Base-by-base conservation (phyloP, 2,113 vertebrate species). In the Nannospalax galili region DNA sequence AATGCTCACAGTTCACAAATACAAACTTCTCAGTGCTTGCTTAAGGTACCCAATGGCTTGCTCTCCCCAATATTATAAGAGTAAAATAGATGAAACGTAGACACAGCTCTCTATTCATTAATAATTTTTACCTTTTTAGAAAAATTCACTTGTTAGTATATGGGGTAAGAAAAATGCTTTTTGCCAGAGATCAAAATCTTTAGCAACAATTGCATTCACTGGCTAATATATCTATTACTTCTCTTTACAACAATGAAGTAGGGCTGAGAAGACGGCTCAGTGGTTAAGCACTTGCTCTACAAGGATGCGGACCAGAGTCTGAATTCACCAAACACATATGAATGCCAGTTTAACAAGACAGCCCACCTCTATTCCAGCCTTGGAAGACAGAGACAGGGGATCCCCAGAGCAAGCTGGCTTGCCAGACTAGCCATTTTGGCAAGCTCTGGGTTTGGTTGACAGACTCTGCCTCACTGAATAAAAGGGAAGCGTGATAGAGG, bases 221-320 rank as follows among this genome's bases (percentile, higher is more conserved):
- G 74, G 56, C n/a, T 91, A 9, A n/a, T n/a, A 30, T 45, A 30
- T 4, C 3, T 24, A 32, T 65, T 70, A n/a, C 11, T 75, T 93
- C 70, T 10, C 19, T 90, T 93, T 84, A 95, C 93, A 95, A 42
- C 58, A 73, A 17, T 28, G 5, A 95, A 72, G 15, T 1, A 30
- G n/a, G 26, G 26, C 58, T 64, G 37, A 9, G 45, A 62, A 14
- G 81, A 84, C 45, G 40, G 5, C 81, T 35, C 81, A 35, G 17
- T 14, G 28, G 26, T 45, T 22, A 32, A 32, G 5, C 40, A 52
- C 48, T 11, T 52, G 11, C 48, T 52, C 6, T 52, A 52, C 40
- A 45, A 45, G 62, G 65, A 8, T 30, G 37, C 42, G 26, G 24
- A 28, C n/a, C 56, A 62, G 9, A 62, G 12, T 81, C 30, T 20